These are phyloP conservation scores for Marcusenius ussheri DNA, from an alignment of 2,113 vertebrate genomes.

Conservation along the genomic window DNA sequence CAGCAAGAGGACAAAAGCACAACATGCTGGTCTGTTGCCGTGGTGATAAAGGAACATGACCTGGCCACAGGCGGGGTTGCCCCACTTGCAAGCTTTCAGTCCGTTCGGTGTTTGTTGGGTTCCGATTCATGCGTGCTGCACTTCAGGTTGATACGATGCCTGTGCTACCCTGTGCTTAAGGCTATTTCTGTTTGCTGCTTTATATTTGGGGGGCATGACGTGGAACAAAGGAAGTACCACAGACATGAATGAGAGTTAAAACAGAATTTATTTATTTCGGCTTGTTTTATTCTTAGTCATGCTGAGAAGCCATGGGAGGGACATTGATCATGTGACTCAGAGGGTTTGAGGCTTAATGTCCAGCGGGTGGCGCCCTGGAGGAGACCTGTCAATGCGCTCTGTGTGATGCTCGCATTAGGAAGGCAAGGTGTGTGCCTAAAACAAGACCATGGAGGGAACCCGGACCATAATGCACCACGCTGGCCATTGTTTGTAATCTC, in stretches of 20 bases:
- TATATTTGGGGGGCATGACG: background rate
- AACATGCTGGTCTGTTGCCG: background rate
- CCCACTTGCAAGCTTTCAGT: background rate
- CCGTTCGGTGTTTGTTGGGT: background rate
- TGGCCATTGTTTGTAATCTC: background rate
- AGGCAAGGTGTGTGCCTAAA: background rate
- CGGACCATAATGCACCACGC: background rate
- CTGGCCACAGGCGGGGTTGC: background rate
- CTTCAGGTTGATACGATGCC: background rate
- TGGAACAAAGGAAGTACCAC: background rate
- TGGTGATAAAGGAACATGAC: background rate
- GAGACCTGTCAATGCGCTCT: background rate
- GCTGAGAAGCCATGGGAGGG: background rate
- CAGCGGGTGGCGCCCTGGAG: background rate
- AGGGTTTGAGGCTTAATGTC: background rate
- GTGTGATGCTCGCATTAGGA: background rate
- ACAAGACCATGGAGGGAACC: background rate
- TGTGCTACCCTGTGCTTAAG: background rate
- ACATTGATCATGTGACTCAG: background rate
- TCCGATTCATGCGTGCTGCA: background rate
- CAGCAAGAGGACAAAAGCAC: background rate
- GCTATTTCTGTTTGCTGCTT: background rate
- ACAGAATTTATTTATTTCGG: background rate
- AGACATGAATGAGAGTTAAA: background rate
- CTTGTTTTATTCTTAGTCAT: background rate